Evolutionary conservation across 2,113 vertebrate species (phyloP), one percentile per base, ranked within the genome.

Genomic region (Spheniscus mendiculus): DNA sequence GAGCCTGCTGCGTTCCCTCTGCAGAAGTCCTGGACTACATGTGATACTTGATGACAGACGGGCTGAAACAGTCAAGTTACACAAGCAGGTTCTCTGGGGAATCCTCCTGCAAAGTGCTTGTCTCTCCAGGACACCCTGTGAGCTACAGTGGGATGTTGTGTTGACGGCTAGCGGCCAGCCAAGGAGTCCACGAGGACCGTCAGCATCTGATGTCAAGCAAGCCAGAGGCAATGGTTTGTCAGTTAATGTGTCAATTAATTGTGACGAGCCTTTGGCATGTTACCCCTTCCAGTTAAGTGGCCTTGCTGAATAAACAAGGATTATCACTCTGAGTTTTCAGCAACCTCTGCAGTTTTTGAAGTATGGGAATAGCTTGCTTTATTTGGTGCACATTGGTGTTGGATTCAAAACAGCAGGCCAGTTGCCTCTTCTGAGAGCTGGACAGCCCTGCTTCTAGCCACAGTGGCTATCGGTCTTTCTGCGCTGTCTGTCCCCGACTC

Each of bases 321-420:
- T 91, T 65, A 77, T 80, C 29, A 3, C 12, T 23, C 49, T 23
- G 34, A 49, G 9, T 69, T 88, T 72, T 69, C 84, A 66, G 40
- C 67, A 65, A 4, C 13, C 66, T 88, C 61, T 87, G 74, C 61
- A 27, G 61, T 45, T 89, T 92, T 76, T 85, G 42, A 30, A 58
- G 66, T 18, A 3, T 2, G 36, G 45, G 47, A 81, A 44, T 23
- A 50, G 36, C 61, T 34, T 45, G 30, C 38, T 87, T 23, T 53
- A 72, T 87, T 59, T 0, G 0, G 40, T 56, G 40, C 25, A 8
- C 0, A 0, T 12, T 76, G 61, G 9, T 15, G 6, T 9, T 52
- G 50, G 21, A 40, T 61, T 45, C 18, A 9, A 32, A 78, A 47
- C 1, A 3, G 32, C 69, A 83, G 66, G 36, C 44, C 0, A 0